Percentiles rank a stretch among this genome's conserved stretches.
Conservation (phyloP, 1,140 invertebrate species). For the Apocrypta bakeri region DNA sequence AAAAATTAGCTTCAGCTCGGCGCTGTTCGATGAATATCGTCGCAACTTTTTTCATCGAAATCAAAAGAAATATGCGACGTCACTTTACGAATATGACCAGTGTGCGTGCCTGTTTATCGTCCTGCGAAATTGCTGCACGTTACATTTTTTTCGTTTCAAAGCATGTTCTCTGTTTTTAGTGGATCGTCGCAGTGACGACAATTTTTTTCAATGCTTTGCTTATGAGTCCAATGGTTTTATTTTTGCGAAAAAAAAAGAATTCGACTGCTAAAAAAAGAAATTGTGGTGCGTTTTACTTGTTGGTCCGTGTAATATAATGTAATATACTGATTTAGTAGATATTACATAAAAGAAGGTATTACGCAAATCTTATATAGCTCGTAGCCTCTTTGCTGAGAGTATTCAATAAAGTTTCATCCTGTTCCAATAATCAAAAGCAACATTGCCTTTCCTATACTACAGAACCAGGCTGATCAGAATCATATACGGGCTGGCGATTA, state of each 20-base stretch:
- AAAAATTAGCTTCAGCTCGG: slow-evolving; percentile 27
- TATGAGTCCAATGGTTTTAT: too few relatives aligned
- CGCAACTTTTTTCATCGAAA: neutral
- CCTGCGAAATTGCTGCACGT: neutral
- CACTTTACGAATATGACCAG: neutral
- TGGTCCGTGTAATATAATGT: too few relatives aligned
- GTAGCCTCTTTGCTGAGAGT: neutral
- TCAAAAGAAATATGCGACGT: neutral
- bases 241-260: too few relatives aligned
- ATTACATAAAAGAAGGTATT: neutral
- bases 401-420: neutral
- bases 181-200: neutral
- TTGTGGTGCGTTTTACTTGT: too few relatives aligned
- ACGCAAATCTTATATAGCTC: neutral
- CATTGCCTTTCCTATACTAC: neutral
- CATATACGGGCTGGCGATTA: neutral
- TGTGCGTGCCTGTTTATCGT: neutral
- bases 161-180: neutral
- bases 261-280: too few relatives aligned
- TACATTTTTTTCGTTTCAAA: neutral
- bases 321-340: too few relatives aligned
- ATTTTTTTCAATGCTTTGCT: too few relatives aligned
- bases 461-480: neutral
- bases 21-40: neutral
- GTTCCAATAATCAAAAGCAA: neutral